Percentiles rank a stretch among this genome's conserved stretches.
Conservation (phyloP, 2,113 vertebrate species). For the Pristiophorus japonicus region DNA sequence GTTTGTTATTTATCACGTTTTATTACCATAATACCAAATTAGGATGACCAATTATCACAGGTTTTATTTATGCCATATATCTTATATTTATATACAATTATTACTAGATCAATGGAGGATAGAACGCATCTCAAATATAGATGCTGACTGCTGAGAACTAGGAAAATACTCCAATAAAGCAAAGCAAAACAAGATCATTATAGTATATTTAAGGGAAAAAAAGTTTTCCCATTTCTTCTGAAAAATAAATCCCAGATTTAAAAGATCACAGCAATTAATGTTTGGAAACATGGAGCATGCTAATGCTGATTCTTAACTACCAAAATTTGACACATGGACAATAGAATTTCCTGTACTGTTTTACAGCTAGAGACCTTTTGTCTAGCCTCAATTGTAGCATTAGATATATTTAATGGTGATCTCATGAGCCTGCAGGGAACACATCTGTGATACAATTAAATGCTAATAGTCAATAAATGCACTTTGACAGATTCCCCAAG, state of each 20-base stretch:
- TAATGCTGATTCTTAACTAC: neutral
- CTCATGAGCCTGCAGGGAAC: neutral
- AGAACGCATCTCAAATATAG: neutral
- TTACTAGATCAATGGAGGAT: neutral
- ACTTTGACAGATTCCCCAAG: neutral
- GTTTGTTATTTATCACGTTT: neutral
- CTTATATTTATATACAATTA: neutral
- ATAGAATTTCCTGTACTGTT: neutral
- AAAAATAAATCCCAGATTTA: neutral
- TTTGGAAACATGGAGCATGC: neutral
- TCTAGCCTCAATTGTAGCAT: neutral
- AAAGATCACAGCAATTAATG: neutral
- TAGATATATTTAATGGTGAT: neutral
- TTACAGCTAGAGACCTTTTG: neutral
- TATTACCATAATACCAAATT: neutral
- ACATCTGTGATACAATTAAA: neutral
- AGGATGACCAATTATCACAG: neutral
- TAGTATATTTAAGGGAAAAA: neutral
- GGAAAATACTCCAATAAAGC: neutral
- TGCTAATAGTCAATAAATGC: neutral
- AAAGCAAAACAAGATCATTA: neutral
- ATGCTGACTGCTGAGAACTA: neutral
- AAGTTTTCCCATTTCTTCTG: neutral
- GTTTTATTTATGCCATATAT: neutral
- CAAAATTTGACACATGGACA: neutral